These are phyloP conservation scores for Crocidura indochinensis DNA, from an alignment of 2,797 vertebrate species.

Conservation along the genomic window DNA sequence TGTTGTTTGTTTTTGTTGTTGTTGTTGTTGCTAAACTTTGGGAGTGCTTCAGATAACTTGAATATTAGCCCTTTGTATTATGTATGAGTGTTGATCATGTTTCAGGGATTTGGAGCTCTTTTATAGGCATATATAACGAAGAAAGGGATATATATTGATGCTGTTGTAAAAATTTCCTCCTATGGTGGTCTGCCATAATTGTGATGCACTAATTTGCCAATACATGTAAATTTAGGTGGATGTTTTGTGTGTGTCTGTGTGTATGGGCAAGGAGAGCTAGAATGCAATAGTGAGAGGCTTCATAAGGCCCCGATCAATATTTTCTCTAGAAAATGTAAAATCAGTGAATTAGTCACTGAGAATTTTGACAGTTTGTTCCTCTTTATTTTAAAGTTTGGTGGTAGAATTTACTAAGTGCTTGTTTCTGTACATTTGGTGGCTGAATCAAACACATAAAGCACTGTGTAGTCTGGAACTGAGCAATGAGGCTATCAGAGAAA, in stretches of 20 bases:
- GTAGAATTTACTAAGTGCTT: background rate
- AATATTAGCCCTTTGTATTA: too few species aligned
- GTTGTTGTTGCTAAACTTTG: background rate
- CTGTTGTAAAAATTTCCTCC: background rate
- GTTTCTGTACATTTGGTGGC: background rate
- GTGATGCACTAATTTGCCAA: background rate
- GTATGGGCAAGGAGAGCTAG: background rate
- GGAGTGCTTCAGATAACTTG: too few species aligned
- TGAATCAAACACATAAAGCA: slow-evolving; percentile 10
- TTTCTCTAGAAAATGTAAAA: background rate
- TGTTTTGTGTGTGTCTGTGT: background rate
- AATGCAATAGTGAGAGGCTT: background rate
- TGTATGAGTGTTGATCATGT: slow-evolving; percentile 12
- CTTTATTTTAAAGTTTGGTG: slow-evolving; percentile 34
- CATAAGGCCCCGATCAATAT: background rate
- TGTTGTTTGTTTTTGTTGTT: background rate
- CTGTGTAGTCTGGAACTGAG: background rate
- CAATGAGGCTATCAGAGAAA: background rate
- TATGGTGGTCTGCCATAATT: background rate
- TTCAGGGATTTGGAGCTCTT: slow-evolving; percentile 7
- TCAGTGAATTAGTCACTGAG: slow-evolving; percentile 1
- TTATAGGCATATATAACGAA: slow-evolving; percentile 21
- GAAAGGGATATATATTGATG: background rate
- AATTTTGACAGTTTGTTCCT: background rate
- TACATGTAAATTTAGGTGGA: background rate